Percentiles rank a stretch among this genome's conserved stretches.
These are phyloP conservation scores for Gouania willdenowi DNA, from an alignment of 2,797 vertebrate genomes.

Conservation along the genomic window DNA sequence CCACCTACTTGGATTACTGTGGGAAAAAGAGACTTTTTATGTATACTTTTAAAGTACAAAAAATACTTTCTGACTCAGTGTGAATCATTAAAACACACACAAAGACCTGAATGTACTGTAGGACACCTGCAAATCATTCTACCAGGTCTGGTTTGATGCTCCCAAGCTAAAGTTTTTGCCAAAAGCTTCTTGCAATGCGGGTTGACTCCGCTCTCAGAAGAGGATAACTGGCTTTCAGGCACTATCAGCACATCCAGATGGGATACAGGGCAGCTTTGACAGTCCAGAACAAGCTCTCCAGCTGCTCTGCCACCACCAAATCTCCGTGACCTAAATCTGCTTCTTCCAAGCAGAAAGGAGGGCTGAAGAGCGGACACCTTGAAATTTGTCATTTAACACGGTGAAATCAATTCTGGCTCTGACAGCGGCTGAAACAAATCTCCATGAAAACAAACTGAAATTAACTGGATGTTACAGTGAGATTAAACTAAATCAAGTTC, in stretches of 20 bases:
- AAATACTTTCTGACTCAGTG: too few species aligned
- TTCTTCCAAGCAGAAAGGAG: conserved; percentile 39
- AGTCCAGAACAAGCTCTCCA: conserved; percentile 61
- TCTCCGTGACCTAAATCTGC: conserved; percentile 72
- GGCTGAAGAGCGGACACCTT: conserved; percentile 52
- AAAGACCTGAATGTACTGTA: not conserved
- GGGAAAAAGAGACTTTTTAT: too few species aligned
- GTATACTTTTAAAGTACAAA: too few species aligned
- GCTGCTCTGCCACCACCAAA: conserved; percentile 60
- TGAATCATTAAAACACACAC: too few species aligned
- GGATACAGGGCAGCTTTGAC: conserved; percentile 60
- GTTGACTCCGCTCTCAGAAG: conserved; percentile 55
- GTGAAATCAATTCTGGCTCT: conserved; percentile 15
- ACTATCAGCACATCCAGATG: conserved; percentile 71
- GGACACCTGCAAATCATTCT: conserved; percentile 5
- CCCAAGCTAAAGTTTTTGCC: conserved; percentile 25
- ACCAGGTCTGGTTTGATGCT: conserved; percentile 4
- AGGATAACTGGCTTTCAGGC: conserved; percentile 64
- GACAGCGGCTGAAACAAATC: not conserved
- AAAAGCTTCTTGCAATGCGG: conserved; percentile 55
- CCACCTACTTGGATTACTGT: too few species aligned
- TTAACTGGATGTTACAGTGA: conserved; percentile 1
- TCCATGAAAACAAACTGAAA: conserved; percentile 2
- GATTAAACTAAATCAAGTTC: too few species aligned
- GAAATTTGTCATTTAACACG: conserved; percentile 35